Evolutionary conservation across 2,888 invertebrate species (phyloP).

Genomic region (Terebella lapidaria): DNA sequence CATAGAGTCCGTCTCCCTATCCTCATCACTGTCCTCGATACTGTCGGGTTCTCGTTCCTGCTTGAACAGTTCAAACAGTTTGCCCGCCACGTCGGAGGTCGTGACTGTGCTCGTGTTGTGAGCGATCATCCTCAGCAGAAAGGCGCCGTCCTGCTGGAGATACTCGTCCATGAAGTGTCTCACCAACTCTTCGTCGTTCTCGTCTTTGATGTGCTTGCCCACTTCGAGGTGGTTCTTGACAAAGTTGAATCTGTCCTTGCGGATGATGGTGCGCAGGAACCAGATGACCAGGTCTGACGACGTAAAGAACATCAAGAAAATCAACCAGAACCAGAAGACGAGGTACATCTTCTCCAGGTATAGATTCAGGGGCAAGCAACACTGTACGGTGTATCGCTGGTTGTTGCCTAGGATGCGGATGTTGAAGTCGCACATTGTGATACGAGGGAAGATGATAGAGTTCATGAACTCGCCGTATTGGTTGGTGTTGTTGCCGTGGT

Average conservation of each 20-base stretch:
- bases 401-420: slow-evolving; percentile 44
- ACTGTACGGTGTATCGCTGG: slow-evolving; percentile 54
- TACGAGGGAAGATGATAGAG: slow-evolving; percentile 16
- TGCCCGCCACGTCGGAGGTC: slow-evolving; percentile 22
- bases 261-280: slow-evolving; percentile 31
- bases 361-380: slow-evolving; percentile 44
- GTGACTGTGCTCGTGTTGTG: slow-evolving; percentile 27
- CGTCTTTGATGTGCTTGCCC: neutral
- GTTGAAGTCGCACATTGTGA: slow-evolving; percentile 21
- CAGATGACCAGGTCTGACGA: slow-evolving; percentile 53
- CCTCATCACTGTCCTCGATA: too few relatives aligned
- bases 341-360: slow-evolving; percentile 47
- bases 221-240: slow-evolving; percentile 37
- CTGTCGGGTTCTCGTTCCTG: too few relatives aligned
- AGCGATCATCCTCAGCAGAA: slow-evolving; percentile 24
- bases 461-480: neutral
- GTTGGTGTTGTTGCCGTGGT: neutral
- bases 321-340: slow-evolving; percentile 57
- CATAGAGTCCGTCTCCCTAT: too few relatives aligned
- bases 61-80: slow-evolving; percentile 15
- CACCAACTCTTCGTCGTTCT: neutral
- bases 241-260: slow-evolving; percentile 26
- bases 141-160: slow-evolving; percentile 25
- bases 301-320: slow-evolving; percentile 53
- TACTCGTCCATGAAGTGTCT: slow-evolving; percentile 18